These are phyloP conservation scores for Orchesella flavescens DNA, from an alignment of 2,888 invertebrate genomes.

Conservation along the genomic window DNA sequence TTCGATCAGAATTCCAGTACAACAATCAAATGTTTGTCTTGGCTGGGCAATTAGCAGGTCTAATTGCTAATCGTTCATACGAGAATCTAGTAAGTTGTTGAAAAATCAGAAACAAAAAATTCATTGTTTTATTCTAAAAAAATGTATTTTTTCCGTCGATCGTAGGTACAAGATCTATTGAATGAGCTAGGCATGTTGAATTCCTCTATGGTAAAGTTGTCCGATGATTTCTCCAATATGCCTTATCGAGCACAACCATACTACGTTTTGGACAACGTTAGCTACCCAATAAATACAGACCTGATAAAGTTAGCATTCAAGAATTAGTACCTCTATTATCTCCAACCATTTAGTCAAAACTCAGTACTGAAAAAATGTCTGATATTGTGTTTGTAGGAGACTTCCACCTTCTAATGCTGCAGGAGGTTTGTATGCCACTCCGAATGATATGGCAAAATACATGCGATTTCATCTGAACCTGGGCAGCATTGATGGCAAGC, in stretches of 20 bases:
- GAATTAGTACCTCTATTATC: no score
- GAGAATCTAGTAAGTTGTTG: constrained; percentile 41
- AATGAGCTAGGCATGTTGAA: constrained; percentile 63
- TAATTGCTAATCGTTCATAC: constrained; percentile 38
- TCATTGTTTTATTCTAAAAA: no score
- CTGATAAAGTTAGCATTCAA: constrained; percentile 50
- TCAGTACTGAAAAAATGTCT: no score
- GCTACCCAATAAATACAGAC: constrained; percentile 38
- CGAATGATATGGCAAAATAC: constrained; percentile 60
- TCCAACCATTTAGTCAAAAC: no score
- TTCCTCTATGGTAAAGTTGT: constrained; percentile 21
- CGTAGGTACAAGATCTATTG: constrained; percentile 21
- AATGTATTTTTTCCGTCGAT: no score
- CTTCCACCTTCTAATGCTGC: constrained; percentile 44
- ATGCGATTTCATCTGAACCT: constrained; percentile 56
- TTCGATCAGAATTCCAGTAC: constrained; percentile 45
- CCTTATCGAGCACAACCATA: constrained; percentile 47
- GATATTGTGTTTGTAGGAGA: constrained; percentile 22
- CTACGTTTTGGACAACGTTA: constrained; percentile 43
- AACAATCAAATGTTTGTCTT: constrained; percentile 61
- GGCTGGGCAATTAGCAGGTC: constrained; percentile 53
- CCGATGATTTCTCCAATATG: constrained; percentile 50
- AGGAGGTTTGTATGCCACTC: constrained; percentile 56
- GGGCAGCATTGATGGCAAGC: constrained; percentile 53
- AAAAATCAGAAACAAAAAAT: no score